A percentile compares a stretch with the other conserved stretches of the same genome.
phyloP scores from a whole-genome alignment of 2,888 invertebrate species.

The Opisthograptis luteolata region DNA sequence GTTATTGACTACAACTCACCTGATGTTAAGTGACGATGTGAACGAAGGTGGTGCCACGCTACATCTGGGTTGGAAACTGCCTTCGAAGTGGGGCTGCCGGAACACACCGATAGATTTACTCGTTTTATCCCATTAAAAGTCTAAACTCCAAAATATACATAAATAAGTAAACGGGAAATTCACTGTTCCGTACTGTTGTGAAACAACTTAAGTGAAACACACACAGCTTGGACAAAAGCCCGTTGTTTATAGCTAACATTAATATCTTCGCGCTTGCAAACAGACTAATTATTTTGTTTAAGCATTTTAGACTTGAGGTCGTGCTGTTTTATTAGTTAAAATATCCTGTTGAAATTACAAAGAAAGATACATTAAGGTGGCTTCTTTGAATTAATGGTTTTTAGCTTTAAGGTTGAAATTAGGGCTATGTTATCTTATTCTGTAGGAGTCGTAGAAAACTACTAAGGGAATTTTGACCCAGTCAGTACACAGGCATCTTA shows the following conservation, averaged over 20 bases:
- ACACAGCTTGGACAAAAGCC: conserved; percentile 52
- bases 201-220: conserved; percentile 49
- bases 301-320: conserved; percentile 32
- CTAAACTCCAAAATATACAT: conserved; percentile 19
- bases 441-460: too few relatives aligned
- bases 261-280: conserved; percentile 53
- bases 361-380: background rate
- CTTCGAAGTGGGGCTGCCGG: too few relatives aligned
- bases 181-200: conserved; percentile 21
- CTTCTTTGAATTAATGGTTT: background rate
- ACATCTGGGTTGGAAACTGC: too few relatives aligned
- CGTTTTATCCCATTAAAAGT: too few relatives aligned
- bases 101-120: too few relatives aligned
- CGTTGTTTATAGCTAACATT: conserved; percentile 55
- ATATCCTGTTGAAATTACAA: conserved; percentile 8
- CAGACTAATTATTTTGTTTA: conserved; percentile 45
- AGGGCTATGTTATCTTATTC: too few relatives aligned
- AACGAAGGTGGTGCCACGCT: too few relatives aligned
- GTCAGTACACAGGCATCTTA: too few relatives aligned
- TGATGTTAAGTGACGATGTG: too few relatives aligned
- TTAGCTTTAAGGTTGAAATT: too few relatives aligned
- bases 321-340: conserved; percentile 11
- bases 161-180: conserved; percentile 1
- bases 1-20: too few relatives aligned
- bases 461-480: too few relatives aligned